Base-by-base conservation (phyloP, 2,797 vertebrate genomes). In the Molossus alvarezi region DNA sequence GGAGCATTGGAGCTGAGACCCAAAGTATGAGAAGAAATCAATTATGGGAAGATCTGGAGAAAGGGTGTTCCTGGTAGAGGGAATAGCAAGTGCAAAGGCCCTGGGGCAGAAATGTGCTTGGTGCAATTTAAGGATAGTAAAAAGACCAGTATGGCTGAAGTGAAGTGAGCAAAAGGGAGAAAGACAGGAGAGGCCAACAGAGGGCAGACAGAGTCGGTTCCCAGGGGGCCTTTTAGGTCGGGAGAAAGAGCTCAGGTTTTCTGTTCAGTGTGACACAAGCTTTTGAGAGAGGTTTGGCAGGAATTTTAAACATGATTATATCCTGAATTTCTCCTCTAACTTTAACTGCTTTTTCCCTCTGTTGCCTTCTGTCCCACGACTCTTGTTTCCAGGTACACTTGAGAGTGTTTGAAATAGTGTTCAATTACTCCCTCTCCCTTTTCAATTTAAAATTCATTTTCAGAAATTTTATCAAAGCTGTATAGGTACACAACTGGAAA, bases 91-190 rank as follows among this genome's bases (percentile, higher is more conserved):
- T 65, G 15, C 29, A 62, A 83, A 93, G 69, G 58, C 79, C 73
- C 88, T 82, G 41, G 77, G 90, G 86, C 58, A 86, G 90, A 55
- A 60, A 27, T 14, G 58, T n/a, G 57, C 41, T 27, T 57, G 60
- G 58, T 1, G 0, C 37, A 11, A 17, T 0, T 51, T 15, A 60
- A 53, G 29, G 45, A 55, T 20, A 13, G n/a, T 60, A 29, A 65
- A 64, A 82, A 60, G 29, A 29, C 15, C n/a, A 20, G 48, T 20
- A 37, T n/a, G 23, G 41, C 75, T 55, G 37, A 64, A 37, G 18
- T 21, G 15, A 18, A 53, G 73, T 12, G 25, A 80, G 65, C 21
- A 14, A 65, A 67, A 65, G 48, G 21, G 48, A 90, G 37, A 81
- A 53, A 81, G 27, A 67, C 15, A 45, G 17, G 60, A 33, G 67